phyloP scores from a whole-genome alignment of 2,797 vertebrate genomes.

The Anguilla megastoma region DNA sequence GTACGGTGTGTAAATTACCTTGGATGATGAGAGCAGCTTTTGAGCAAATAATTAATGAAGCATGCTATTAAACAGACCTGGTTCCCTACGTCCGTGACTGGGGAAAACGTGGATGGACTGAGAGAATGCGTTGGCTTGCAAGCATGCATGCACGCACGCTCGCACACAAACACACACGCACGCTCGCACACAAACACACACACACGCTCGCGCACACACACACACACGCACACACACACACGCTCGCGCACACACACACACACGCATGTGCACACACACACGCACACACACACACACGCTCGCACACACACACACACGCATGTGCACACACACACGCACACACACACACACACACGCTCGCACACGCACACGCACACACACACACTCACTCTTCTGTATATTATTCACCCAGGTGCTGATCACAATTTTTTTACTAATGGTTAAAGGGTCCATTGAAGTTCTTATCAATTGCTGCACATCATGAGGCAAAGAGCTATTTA shows the following conservation, averaged over 20 bases:
- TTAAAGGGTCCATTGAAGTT: neutral
- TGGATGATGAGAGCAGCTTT: neutral
- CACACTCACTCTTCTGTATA: neutral
- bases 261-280: neutral
- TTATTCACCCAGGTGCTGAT: neutral
- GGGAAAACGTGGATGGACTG: neutral
- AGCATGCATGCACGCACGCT: neutral
- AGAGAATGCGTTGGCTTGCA: neutral
- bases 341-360: too few species aligned
- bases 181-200: too few species aligned
- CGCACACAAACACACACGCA: neutral
- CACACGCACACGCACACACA: neutral
- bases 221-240: too few species aligned
- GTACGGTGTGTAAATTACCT: neutral
- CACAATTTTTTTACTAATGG: neutral
- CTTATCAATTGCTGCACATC: neutral
- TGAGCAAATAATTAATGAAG: constrained; percentile 9
- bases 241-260: neutral
- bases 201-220: neutral
- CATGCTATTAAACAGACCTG: neutral
- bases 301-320: neutral
- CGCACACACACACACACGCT: too few species aligned
- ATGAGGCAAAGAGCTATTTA: neutral
- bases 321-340: too few species aligned
- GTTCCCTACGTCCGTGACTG: neutral